These are phyloP conservation scores for Drosophila prolongata DNA, from an alignment of 2,888 invertebrate genomes.

Conservation along the genomic window DNA sequence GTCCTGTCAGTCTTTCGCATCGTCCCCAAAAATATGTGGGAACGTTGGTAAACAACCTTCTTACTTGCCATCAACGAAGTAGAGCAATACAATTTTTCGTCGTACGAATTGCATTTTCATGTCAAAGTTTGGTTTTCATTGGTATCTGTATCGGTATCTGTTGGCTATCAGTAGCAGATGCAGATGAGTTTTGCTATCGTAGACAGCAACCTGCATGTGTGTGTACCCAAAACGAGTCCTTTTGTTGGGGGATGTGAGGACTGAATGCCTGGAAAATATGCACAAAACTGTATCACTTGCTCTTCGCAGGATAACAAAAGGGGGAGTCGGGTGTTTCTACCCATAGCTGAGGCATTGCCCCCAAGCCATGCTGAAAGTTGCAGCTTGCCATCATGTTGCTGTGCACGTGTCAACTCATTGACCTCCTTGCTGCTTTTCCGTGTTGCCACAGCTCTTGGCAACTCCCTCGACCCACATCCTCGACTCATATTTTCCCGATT, in stretches of 20 bases:
- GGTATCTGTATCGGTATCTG: constrained; percentile 14
- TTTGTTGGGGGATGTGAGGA: constrained; percentile 3
- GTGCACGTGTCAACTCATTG: constrained; percentile 75
- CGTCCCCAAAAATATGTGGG: not conserved
- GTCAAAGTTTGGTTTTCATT: constrained; percentile 49
- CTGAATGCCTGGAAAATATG: constrained; percentile 61
- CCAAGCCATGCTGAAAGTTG: constrained; percentile 36
- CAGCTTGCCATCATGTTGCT: constrained; percentile 39
- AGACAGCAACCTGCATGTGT: constrained; percentile 5
- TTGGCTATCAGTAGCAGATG: constrained; percentile 21
- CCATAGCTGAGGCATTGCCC: constrained; percentile 58
- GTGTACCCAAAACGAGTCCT: constrained; percentile 10
- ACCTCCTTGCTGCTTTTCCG: constrained; percentile 58
- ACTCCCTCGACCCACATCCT: constrained; percentile 12
- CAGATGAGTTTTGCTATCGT: not conserved
- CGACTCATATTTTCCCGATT: constrained; percentile 36
- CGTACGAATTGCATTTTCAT: constrained; percentile 54
- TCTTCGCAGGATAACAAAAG: constrained; percentile 21
- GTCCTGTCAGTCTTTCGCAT: not conserved
- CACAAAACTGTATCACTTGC: constrained; percentile 69
- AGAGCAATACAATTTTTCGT: constrained; percentile 23
- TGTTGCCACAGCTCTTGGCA: constrained; percentile 22
- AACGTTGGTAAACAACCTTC: not conserved
- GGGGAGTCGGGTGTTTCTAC: not conserved
- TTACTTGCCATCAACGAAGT: constrained; percentile 22